phyloP scores from a whole-genome alignment of 1,140 invertebrate species.

The Orchesella cincta region DNA sequence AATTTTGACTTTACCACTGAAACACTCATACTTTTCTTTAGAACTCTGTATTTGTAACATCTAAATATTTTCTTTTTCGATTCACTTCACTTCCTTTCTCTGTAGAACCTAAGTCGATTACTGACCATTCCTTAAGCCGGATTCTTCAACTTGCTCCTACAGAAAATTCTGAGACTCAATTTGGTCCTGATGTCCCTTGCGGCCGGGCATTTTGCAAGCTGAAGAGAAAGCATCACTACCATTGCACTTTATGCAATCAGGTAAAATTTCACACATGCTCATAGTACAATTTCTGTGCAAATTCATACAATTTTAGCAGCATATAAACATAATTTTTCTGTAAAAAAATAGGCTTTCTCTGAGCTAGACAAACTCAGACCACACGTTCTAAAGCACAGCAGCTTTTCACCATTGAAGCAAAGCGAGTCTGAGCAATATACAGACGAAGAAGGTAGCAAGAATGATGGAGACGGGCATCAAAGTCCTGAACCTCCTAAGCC shows the following conservation, averaged over 20 bases:
- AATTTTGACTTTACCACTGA: no score
- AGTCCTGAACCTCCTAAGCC: constrained; percentile 33
- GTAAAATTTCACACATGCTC: constrained; percentile 53
- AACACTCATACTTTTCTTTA: neutral
- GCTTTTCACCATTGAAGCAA: constrained; percentile 48
- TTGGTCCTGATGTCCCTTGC: constrained; percentile 68
- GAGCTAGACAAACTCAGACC: constrained; percentile 68
- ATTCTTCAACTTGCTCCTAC: constrained; percentile 46
- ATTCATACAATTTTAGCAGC: neutral
- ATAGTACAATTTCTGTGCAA: neutral
- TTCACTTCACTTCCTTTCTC: neutral
- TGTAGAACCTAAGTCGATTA: constrained; percentile 46
- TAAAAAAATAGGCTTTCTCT: constrained; percentile 63
- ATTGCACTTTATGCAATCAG: constrained; percentile 85
- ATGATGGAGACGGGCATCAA: constrained; percentile 55
- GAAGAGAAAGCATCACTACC: constrained; percentile 80
- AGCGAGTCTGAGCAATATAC: constrained; percentile 34
- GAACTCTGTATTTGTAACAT: neutral
- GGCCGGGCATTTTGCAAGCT: constrained; percentile 81
- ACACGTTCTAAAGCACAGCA: constrained; percentile 71
- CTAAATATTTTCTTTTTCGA: neutral
- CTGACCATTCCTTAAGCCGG: constrained; percentile 50
- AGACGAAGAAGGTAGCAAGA: constrained; percentile 52
- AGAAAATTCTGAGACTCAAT: constrained; percentile 49
- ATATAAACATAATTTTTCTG: constrained; percentile 19